phyloP scores from a whole-genome alignment of 2,113 vertebrate genomes.

The Mus pahari region DNA sequence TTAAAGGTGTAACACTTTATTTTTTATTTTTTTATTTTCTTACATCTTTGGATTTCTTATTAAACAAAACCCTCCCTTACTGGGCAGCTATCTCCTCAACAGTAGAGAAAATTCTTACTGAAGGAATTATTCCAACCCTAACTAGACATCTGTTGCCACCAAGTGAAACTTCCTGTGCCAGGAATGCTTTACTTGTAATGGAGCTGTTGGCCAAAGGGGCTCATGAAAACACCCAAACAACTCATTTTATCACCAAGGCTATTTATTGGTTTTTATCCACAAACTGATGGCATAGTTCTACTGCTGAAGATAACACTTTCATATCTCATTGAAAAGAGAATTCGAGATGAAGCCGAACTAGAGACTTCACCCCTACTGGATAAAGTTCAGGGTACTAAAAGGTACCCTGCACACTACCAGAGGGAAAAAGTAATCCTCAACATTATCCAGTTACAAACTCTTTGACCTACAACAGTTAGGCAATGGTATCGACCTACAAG shows the following conservation, averaged over 20 bases:
- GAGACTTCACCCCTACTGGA: not conserved
- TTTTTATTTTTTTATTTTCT: not conserved
- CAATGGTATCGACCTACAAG: not conserved
- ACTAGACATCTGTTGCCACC: not conserved
- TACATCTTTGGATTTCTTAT: not conserved
- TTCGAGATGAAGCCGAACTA: not conserved
- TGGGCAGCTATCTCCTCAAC: not conserved
- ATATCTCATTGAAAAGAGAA: not conserved
- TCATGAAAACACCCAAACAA: not conserved
- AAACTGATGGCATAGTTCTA: not conserved
- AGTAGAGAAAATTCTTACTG: not conserved
- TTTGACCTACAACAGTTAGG: not conserved
- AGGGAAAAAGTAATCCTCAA: not conserved
- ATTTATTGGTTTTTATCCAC: not conserved
- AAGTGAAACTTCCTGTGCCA: not conserved
- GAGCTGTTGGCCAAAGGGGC: not conserved
- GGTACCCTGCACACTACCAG: not conserved
- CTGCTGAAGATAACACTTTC: not conserved
- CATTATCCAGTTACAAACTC: not conserved
- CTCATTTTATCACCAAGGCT: not conserved
- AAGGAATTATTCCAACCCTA: not conserved
- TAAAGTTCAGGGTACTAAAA: not conserved
- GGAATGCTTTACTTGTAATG: not conserved
- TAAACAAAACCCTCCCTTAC: not conserved
- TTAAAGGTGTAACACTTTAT: not conserved